Conservation (phyloP, 2,113 vertebrate genomes). For the Bos indicus region DNA sequence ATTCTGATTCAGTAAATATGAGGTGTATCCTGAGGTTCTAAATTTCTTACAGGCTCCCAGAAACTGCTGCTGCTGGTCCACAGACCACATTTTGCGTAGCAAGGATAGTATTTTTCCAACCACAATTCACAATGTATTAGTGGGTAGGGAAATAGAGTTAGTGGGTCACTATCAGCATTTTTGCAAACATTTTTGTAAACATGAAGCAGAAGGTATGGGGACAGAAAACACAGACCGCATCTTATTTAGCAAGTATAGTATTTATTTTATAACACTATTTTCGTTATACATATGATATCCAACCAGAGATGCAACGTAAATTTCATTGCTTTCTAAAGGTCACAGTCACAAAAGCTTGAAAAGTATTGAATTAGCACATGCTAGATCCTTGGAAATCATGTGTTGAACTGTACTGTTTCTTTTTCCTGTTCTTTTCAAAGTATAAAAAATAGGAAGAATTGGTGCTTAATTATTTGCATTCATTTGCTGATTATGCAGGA, state of each 20-base stretch:
- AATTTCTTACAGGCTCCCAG: neutral
- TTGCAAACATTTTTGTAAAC: neutral
- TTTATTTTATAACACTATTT: neutral
- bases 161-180: neutral
- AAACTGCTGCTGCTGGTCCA: neutral
- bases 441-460: neutral
- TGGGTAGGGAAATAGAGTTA: neutral
- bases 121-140: neutral
- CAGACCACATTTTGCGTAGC: neutral
- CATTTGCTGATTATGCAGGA: neutral
- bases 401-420: neutral
- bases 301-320: neutral
- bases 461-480: neutral
- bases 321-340: conserved; percentile 28
- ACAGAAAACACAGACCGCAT: neutral
- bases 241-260: neutral
- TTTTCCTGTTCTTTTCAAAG: neutral
- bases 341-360: conserved; percentile 7
- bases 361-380: neutral
- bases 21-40: neutral
- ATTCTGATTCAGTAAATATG: neutral
- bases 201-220: neutral
- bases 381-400: neutral
- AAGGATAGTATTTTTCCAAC: neutral
- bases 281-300: neutral